Evolutionary conservation across 2,888 invertebrate species (phyloP).

Genomic region (Apantesis nais): DNA sequence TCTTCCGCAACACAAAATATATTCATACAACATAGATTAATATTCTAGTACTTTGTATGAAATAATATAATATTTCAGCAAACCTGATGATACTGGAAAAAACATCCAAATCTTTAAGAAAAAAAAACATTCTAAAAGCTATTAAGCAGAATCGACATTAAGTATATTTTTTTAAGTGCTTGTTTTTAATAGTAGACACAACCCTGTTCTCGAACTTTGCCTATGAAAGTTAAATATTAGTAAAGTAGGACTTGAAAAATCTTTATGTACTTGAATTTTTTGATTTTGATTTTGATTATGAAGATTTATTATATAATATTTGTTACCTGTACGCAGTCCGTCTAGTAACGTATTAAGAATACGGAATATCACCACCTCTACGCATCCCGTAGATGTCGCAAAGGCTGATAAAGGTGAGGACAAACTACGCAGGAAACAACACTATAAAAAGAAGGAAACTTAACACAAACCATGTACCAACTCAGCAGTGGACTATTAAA

Average conservation of each 20-base stretch:
- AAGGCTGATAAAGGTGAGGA: no score
- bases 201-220: not conserved
- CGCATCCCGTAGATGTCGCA: no score
- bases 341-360: no score
- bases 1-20: no score
- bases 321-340: no score
- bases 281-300: fast-evolving
- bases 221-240: not conserved
- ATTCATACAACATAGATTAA: not conserved
- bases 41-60: not conserved
- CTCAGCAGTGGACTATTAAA: no score
- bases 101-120: not conserved
- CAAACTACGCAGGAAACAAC: no score
- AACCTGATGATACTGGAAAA: not conserved
- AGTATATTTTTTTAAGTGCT: not conserved
- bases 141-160: not conserved
- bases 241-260: not conserved
- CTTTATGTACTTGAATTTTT: not conserved
- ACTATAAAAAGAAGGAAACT: no score
- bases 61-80: no score
- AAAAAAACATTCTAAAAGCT: not conserved
- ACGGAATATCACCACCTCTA: no score
- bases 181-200: not conserved
- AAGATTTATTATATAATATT: not conserved
- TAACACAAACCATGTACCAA: no score